These are phyloP conservation scores for Crotalus viridis DNA, from an alignment of 2,113 vertebrate genomes.

Conservation along the genomic window DNA sequence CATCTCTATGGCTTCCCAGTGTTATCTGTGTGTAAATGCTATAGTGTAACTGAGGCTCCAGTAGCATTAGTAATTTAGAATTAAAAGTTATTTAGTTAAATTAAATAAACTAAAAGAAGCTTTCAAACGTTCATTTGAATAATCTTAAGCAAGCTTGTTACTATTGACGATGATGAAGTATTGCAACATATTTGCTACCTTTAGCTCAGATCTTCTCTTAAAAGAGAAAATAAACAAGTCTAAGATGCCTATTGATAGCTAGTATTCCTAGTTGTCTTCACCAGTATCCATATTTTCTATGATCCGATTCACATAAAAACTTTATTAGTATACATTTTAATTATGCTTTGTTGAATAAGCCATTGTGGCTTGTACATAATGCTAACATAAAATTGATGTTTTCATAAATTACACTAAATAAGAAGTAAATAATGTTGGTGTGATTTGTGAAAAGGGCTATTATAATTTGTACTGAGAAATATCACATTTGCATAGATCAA, in stretches of 20 bases:
- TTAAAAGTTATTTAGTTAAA: not conserved
- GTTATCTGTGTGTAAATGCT: not conserved
- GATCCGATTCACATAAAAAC: not conserved
- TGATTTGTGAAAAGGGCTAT: not conserved
- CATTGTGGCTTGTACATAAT: not conserved
- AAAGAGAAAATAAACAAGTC: not conserved
- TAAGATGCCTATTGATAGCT: not conserved
- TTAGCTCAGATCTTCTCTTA: not conserved
- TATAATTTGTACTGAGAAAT: not conserved
- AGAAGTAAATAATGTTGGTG: not conserved
- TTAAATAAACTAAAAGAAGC: not conserved
- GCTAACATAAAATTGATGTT: not conserved
- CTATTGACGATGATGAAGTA: not conserved
- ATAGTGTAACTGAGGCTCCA: not conserved
- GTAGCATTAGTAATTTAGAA: not conserved
- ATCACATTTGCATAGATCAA: not conserved
- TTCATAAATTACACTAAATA: not conserved
- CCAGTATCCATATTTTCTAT: not conserved
- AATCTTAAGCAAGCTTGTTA: not conserved
- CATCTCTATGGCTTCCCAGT: not conserved
- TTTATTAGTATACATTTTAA: not conserved
- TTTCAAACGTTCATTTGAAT: not conserved
- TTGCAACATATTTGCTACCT: not conserved
- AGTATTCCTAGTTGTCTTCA: not conserved
- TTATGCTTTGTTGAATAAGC: not conserved